Conservation (phyloP, 2,888 invertebrate genomes). For the Tachina fera region DNA sequence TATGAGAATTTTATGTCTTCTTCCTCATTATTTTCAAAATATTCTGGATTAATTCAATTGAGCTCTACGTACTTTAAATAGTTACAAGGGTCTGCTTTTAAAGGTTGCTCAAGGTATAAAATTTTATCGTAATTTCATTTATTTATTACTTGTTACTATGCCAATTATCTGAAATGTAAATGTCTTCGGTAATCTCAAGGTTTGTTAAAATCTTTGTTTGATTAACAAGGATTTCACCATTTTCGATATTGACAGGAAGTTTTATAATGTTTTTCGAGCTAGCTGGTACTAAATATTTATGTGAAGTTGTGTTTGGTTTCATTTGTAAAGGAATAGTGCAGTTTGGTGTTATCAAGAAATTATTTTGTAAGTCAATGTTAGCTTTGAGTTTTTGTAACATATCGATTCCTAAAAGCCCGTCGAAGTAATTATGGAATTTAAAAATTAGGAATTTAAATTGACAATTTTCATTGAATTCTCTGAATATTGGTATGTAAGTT, state of each 20-base stretch:
- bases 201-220: neutral
- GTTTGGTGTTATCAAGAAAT: constrained; percentile 10
- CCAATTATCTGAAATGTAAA: constrained; percentile 21
- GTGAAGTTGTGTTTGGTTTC: constrained; percentile 15
- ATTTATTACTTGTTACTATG: constrained; percentile 16
- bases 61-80: constrained; percentile 4
- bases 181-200: constrained; percentile 6
- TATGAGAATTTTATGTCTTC: neutral
- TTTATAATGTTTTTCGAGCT: constrained; percentile 7
- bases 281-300: constrained; percentile 9
- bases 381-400: too few species aligned
- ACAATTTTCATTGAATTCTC: constrained; percentile 34
- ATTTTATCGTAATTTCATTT: constrained; percentile 23
- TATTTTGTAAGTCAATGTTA: constrained; percentile 12
- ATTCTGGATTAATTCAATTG: constrained; percentile 27
- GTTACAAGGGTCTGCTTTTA: constrained; percentile 14
- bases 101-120: constrained; percentile 10
- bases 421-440: too few species aligned
- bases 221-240: constrained; percentile 16
- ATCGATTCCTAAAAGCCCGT: neutral
- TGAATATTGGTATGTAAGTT: constrained; percentile 28
- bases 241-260: constrained; percentile 18
- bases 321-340: constrained; percentile 30
- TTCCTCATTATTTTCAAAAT: neutral
- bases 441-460: constrained; percentile 9